phyloP scores from a whole-genome alignment of 23 tunicate genomes.

The Corella eumyota region DNA sequence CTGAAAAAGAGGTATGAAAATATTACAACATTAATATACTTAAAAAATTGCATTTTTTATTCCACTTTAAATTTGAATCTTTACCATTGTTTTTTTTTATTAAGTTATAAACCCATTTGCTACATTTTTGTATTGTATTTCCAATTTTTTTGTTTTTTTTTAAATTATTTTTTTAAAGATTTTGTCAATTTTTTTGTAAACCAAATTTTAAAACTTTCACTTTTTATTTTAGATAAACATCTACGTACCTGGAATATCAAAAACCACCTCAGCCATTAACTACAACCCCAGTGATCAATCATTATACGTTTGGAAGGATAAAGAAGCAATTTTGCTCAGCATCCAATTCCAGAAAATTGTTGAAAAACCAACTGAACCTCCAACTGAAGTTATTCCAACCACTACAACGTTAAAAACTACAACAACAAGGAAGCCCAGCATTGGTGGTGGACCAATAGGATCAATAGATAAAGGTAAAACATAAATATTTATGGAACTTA shows the following conservation, averaged over 20 bases:
- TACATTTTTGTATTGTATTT: too few species aligned
- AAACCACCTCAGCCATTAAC: conserved; percentile 47
- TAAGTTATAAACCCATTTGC: too few species aligned
- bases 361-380: conserved; percentile 18
- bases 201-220: too few species aligned
- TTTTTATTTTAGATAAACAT: conserved; percentile 66
- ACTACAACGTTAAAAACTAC: conserved; percentile 19
- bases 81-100: too few species aligned
- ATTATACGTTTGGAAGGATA: conserved; percentile 68
- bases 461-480: too few species aligned
- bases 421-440: conserved; percentile 17
- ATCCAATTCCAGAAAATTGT: conserved; percentile 46
- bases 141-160: too few species aligned
- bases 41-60: background rate
- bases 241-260: conserved; percentile 53
- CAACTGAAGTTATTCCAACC: conserved; percentile 17
- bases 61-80: background rate
- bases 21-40: too few species aligned
- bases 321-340: conserved; percentile 36
- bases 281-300: conserved; percentile 72
- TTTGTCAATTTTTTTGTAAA: too few species aligned
- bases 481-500: too few species aligned
- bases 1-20: conserved; percentile 38
- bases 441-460: too few species aligned
- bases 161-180: too few species aligned